A percentile compares a stretch with the other conserved stretches of the same genome.
phyloP scores from a whole-genome alignment of 64 coral and sea anemone genomes.

The Dendronephthya gigantea region DNA sequence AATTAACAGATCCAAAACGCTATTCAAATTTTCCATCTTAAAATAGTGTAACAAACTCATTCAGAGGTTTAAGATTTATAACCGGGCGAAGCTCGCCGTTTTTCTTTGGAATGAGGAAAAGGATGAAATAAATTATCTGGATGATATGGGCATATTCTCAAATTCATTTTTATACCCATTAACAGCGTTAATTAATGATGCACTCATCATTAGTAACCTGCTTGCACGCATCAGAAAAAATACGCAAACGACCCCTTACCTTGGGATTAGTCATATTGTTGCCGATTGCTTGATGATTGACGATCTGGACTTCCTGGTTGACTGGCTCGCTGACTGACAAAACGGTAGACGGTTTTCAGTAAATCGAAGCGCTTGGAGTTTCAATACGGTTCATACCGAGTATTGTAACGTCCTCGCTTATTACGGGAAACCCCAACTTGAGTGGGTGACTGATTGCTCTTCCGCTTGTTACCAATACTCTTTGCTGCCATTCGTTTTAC shows the following conservation, averaged over 20 bases:
- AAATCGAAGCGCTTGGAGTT: too few relatives aligned
- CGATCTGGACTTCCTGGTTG: too few relatives aligned
- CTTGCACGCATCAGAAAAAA: neutral
- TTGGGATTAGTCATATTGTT: neutral
- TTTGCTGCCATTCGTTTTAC: conserved; percentile 19
- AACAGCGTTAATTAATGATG: neutral
- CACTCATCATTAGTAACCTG: neutral
- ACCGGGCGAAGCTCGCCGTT: neutral
- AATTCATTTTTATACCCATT: neutral
- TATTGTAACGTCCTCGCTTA: too few relatives aligned
- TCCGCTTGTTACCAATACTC: neutral
- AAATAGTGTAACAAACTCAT: too few relatives aligned
- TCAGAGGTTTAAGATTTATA: too few relatives aligned
- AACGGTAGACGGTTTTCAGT: too few relatives aligned
- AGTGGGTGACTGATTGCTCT: neutral
- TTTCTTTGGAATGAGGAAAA: neutral
- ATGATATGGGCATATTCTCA: neutral
- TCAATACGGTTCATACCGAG: too few relatives aligned
- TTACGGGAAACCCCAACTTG: neutral
- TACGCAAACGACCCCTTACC: neutral
- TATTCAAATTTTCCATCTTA: too few relatives aligned
- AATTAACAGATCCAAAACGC: too few relatives aligned
- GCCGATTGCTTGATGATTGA: neutral
- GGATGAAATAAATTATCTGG: neutral
- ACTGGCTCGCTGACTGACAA: too few relatives aligned